Percentiles rank a stretch among this genome's conserved stretches.
Evolutionary conservation across 1,140 invertebrate species (phyloP).

Genomic region (Paramacrobiotus metropolitanus): DNA sequence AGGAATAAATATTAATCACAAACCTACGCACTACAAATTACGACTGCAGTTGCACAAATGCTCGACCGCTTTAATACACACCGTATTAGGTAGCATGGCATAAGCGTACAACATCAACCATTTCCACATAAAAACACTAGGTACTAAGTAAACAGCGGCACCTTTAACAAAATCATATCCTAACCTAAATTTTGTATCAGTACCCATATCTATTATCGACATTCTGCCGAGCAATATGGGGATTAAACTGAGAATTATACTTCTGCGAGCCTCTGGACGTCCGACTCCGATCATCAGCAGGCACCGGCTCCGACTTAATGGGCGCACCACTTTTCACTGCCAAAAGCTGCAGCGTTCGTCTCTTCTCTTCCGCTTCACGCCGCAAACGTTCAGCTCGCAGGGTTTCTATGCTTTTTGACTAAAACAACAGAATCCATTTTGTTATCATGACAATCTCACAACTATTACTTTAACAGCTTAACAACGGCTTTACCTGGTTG

Average conservation of each 20-base stretch:
- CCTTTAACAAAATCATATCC: not conserved
- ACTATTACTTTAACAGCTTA: too few species aligned
- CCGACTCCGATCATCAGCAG: constrained; percentile 10
- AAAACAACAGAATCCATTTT: too few species aligned
- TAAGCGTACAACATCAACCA: too few species aligned
- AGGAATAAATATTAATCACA: too few species aligned
- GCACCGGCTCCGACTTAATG: constrained; percentile 10
- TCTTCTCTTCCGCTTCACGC: constrained; percentile 49
- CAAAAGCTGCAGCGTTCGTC: constrained; percentile 40
- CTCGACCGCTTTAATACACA: too few species aligned
- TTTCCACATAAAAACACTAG: not conserved
- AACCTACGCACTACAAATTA: too few species aligned
- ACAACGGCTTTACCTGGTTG: too few species aligned
- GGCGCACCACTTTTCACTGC: constrained; percentile 33
- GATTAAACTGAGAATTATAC: constrained; percentile 83
- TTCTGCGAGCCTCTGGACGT: constrained; percentile 31
- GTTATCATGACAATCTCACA: too few species aligned
- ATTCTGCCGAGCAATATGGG: constrained; percentile 47
- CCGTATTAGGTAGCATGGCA: too few species aligned
- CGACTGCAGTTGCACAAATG: too few species aligned
- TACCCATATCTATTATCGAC: not conserved
- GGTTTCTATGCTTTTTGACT: constrained; percentile 33
- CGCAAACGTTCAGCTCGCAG: constrained; percentile 50
- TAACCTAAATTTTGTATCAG: not conserved
- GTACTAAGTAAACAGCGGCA: not conserved